Base-by-base conservation (phyloP, 2,888 invertebrate species). In the Cotesia congregata region DNA sequence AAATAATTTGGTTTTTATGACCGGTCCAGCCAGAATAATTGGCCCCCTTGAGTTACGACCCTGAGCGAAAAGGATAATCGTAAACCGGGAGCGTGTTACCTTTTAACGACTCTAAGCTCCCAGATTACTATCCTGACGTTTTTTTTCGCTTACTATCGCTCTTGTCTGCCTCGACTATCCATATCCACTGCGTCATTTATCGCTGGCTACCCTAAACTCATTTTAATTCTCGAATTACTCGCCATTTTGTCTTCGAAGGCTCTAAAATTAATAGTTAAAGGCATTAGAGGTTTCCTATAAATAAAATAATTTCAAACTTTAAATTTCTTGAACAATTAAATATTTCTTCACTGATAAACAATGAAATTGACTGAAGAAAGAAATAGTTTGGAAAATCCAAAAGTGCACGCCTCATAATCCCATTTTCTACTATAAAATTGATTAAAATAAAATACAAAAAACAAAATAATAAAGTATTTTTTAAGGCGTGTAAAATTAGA, bases 81-180 rank as follows among this genome's bases (percentile, higher is more conserved):
- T 65, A 65, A 65, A 65, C 50, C 12, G 30, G 17, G 12, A 30
- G 38, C 65, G 20, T 30, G 20, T 30, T 65, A 65, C 65, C 65
- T 65, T 65, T 65, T 65, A 65, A 65, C 65, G 65, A 65, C 38
- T 65, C 30, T 30, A 65, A 65, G 30, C 38, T 65, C 65, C 65
- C 30, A 65, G 30, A 38, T 65, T 65, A 65, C 38, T 65, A 65
- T 65, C 38, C 65, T 65, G 9, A 65, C 30, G 65, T 65, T 65
- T 65, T 65, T 65, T 50, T 50, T 50, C 50, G 50, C 50, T 50
- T 50, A 50, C 12, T 12, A 4, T 50, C 50, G 50, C 50, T 50
- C 50, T 50, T 50, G 50, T 50, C 50, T 50, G 7, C 9, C 50
- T 12, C 12, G 1, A 12, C 50, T 12, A 50, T 30, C 30, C 30